Evolutionary conservation across 1,140 invertebrate species (phyloP).

Genomic region (Littorina saxatilis): DNA sequence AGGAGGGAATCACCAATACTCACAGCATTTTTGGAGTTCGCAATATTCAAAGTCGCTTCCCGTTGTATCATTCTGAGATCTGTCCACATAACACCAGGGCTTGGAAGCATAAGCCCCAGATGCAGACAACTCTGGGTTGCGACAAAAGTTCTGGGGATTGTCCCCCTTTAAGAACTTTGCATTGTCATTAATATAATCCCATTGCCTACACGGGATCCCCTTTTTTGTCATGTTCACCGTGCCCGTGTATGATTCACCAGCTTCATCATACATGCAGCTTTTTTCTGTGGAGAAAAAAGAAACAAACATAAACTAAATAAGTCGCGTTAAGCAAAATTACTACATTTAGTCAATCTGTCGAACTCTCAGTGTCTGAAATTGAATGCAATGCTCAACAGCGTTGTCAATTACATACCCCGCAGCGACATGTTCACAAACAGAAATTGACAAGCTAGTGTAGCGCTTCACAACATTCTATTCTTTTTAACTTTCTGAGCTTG

Average conservation of each 20-base stretch:
- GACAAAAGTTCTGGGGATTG: constrained; percentile 41
- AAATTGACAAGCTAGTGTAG: too few species aligned
- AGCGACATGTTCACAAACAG: not conserved
- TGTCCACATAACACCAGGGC: constrained; percentile 25
- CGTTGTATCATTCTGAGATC: not conserved
- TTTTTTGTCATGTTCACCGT: constrained; percentile 16
- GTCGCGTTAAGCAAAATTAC: too few species aligned
- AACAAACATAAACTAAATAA: constrained; percentile 17
- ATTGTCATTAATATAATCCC: constrained; percentile 7
- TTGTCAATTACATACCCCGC: not conserved
- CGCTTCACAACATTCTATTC: too few species aligned
- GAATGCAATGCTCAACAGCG: too few species aligned
- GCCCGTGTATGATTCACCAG: constrained; percentile 36
- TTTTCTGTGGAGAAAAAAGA: constrained; percentile 41
- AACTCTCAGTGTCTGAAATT: too few species aligned
- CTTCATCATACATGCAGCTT: constrained; percentile 37
- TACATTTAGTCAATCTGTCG: too few species aligned
- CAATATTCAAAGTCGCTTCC: constrained; percentile 4
- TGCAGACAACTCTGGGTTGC: constrained; percentile 27
- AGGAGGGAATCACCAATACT: too few species aligned
- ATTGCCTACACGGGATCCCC: constrained; percentile 14
- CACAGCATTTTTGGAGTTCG: constrained; percentile 12
- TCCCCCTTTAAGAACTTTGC: constrained; percentile 18
- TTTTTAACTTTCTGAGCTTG: too few species aligned
- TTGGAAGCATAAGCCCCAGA: not conserved